These are phyloP conservation scores for Hoplostethus atlanticus DNA, from an alignment of 2,797 vertebrate genomes.

Conservation along the genomic window DNA sequence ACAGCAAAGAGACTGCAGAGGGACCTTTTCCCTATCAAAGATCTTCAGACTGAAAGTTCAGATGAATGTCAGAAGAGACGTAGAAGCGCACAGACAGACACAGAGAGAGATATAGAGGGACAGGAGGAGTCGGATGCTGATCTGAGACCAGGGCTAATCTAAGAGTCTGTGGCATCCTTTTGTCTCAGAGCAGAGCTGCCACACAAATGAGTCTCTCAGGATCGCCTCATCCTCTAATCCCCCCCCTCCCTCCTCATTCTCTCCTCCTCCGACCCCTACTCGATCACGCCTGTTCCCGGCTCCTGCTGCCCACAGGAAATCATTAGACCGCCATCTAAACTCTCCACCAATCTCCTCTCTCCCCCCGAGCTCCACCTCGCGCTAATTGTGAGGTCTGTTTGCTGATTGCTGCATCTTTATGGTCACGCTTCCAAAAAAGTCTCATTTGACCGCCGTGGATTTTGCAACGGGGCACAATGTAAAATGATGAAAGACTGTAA, in stretches of 20 bases:
- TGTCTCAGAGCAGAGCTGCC: constrained; percentile 26
- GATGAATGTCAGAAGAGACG: constrained; percentile 18
- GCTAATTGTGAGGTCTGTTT: constrained; percentile 58
- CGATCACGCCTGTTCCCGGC: constrained; percentile 42
- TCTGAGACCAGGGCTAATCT: constrained; percentile 21
- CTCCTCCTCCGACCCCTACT: constrained; percentile 31
- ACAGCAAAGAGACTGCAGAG: neutral
- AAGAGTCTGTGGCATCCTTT: constrained; percentile 13
- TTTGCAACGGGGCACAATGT: neutral
- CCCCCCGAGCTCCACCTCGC: constrained; percentile 54
- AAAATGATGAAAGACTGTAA: constrained; percentile 33
- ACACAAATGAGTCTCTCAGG: constrained; percentile 67
- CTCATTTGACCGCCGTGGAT: neutral
- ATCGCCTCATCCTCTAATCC: constrained; percentile 52
- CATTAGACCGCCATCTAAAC: constrained; percentile 61
- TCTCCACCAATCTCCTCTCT: constrained; percentile 50
- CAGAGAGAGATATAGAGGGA: neutral
- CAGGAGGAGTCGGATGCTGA: constrained; percentile 41
- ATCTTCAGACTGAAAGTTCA: constrained; percentile 27
- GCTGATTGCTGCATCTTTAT: constrained; percentile 39
- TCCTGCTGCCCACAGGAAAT: constrained; percentile 69
- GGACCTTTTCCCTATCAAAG: neutral
- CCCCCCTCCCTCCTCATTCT: constrained; percentile 18
- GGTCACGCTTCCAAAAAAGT: constrained; percentile 18
- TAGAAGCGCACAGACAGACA: constrained; percentile 12